Conservation (phyloP, 2,113 vertebrate genomes). For the Hiodon tergisus region DNA sequence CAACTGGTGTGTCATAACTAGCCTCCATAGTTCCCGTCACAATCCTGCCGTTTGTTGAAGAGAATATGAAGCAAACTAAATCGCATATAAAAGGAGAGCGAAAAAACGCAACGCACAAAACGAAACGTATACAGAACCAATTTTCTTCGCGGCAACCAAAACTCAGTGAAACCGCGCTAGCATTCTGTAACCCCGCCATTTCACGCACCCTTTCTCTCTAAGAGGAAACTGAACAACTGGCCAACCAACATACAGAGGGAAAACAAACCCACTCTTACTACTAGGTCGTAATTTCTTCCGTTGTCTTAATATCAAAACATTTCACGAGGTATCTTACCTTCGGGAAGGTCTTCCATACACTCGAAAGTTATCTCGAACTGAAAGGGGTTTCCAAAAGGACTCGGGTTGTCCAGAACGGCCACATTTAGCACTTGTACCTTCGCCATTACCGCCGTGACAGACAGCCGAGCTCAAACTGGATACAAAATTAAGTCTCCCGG, state of each 20-base stretch:
- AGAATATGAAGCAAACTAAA: neutral
- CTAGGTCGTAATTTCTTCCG: no score
- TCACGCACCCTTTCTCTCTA: slow-evolving; percentile 1
- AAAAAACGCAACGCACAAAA: neutral
- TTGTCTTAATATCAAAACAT: no score
- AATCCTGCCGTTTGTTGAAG: neutral
- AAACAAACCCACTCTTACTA: neutral
- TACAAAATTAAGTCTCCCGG: slow-evolving; percentile 36
- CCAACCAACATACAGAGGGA: neutral
- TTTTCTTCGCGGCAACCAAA: neutral
- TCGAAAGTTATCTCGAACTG: slow-evolving; percentile 91
- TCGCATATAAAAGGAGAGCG: neutral
- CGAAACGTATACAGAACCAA: neutral
- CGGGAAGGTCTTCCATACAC: slow-evolving; percentile 79
- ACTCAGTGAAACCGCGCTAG: neutral
- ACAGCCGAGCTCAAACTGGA: slow-evolving; percentile 27
- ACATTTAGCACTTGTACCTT: slow-evolving; percentile 86
- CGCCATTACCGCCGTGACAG: slow-evolving; percentile 60
- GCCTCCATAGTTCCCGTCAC: neutral
- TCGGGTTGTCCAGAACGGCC: slow-evolving; percentile 81
- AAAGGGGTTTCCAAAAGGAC: slow-evolving; percentile 82
- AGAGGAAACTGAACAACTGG: neutral
- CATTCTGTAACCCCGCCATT: slow-evolving; percentile 16
- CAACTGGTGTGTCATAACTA: neutral
- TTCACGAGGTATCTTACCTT: slow-evolving; percentile 61